Base-by-base conservation (phyloP, 2,888 invertebrate species). In the Coleophora deauratella region DNA sequence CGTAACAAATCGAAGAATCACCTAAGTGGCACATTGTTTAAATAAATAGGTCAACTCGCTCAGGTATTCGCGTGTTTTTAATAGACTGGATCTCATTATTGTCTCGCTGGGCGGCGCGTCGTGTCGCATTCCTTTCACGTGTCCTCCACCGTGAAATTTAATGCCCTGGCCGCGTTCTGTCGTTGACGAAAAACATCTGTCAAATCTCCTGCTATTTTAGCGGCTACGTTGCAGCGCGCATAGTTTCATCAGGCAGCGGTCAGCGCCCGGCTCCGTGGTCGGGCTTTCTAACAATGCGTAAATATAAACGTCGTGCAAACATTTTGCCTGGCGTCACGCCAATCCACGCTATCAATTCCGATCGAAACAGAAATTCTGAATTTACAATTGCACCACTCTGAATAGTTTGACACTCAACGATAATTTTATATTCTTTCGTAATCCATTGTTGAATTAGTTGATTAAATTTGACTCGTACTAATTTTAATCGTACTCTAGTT, bases 281-380 rank as follows among this genome's bases (percentile, higher is more conserved):
- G 62, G 67, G 67, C 67, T 67, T 66, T 64, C 55, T 46, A 51
- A 62, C 58, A 39, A 66, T 37, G 60, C 68, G 66, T 72, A 66
- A 76, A 73, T 79, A 73, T 79, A 78, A 80, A 79, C 70, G 63
- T 62, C 67, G 56, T 59, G 57, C 66, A 69, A 74, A 75, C 66
- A 73, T 54, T 69, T 62, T 57, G 44, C 49, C 58, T 82, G 82
- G 82, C 78, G 40, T 33, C 1, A 15, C 42, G 76, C 82, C 82
- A 81, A 64, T 44, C 38, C 51, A 51, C 56, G 50, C 72, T 72
- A 77, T 74, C 68, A 74, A 72, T 77, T 75, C 70, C 75, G 72
- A 62, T 72, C 64, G 71, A 72, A 70, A 59, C 55, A 55, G 62
- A 61, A 66, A 66, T 73, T 67, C 57, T 62, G 55, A 57, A 61